Evolutionary conservation across 2,797 vertebrate species (phyloP).

Genomic region (Nasua narica): DNA sequence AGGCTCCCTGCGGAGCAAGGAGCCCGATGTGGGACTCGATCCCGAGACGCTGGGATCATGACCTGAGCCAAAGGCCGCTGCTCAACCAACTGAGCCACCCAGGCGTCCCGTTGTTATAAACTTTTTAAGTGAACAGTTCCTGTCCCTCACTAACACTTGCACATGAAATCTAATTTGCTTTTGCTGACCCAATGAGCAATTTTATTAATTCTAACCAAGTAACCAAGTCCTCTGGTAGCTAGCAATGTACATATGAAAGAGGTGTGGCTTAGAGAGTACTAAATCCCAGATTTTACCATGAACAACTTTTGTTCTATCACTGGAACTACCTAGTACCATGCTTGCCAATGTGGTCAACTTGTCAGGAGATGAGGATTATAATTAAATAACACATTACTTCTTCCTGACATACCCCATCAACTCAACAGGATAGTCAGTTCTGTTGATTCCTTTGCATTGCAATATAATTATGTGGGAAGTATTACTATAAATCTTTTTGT

Average conservation of each 20-base stretch:
- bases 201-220: neutral
- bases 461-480: neutral
- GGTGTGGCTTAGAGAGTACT: neutral
- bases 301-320: neutral
- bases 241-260: neutral
- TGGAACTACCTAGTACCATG: fast-evolving
- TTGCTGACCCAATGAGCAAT: neutral
- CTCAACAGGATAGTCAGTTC: neutral
- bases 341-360: neutral
- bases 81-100: no score
- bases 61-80: no score
- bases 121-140: neutral
- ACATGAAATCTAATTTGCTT: neutral
- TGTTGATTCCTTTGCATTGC: neutral
- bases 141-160: neutral
- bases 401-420: neutral
- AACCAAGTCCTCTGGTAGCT: neutral
- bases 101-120: neutral
- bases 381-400: neutral
- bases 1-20: no score
- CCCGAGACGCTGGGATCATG: no score
- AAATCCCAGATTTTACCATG: neutral
- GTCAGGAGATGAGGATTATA: neutral
- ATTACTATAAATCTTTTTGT: neutral
- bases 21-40: no score